These are phyloP conservation scores for Drosophila multiciliata DNA, from an alignment of 2,888 invertebrate genomes.

Conservation along the genomic window DNA sequence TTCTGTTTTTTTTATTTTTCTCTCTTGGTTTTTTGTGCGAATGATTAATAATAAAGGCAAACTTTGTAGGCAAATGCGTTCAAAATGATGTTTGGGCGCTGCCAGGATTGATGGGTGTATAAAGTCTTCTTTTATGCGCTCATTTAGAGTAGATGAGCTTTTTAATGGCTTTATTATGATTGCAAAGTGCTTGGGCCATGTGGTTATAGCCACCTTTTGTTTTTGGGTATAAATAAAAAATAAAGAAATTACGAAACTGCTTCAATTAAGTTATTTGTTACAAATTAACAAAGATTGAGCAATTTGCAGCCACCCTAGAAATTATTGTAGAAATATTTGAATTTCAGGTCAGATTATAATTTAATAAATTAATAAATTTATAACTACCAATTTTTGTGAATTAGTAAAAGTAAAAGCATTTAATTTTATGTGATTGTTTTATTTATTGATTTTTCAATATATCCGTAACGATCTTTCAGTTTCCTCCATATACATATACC, in stretches of 20 bases:
- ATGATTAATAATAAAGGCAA: constrained; percentile 71
- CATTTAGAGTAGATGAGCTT: constrained; percentile 67
- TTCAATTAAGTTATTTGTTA: constrained; percentile 61
- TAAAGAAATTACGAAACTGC: constrained; percentile 35
- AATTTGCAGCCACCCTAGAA: neutral
- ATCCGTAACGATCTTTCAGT: constrained; percentile 70
- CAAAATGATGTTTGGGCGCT: constrained; percentile 66
- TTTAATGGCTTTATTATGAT: constrained; percentile 75
- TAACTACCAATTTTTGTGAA: neutral
- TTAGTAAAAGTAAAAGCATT: neutral
- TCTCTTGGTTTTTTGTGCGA: constrained; percentile 42
- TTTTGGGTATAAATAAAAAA: neutral
- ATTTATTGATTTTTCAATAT: constrained; percentile 72
- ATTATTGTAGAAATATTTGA: neutral
- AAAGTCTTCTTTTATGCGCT: constrained; percentile 79
- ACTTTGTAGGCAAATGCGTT: constrained; percentile 70
- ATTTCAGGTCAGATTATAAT: neutral
- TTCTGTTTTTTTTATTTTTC: constrained; percentile 28
- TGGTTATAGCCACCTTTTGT: constrained; percentile 38
- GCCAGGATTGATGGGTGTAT: constrained; percentile 77
- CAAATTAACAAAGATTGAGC: constrained; percentile 35
- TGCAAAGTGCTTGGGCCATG: constrained; percentile 47
- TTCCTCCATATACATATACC: constrained; percentile 50
- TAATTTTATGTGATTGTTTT: constrained; percentile 69
- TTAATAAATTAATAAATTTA: too few relatives aligned